Evolutionary conservation across 2,888 invertebrate genomes (phyloP).

Genomic region (Noctua pronuba): DNA sequence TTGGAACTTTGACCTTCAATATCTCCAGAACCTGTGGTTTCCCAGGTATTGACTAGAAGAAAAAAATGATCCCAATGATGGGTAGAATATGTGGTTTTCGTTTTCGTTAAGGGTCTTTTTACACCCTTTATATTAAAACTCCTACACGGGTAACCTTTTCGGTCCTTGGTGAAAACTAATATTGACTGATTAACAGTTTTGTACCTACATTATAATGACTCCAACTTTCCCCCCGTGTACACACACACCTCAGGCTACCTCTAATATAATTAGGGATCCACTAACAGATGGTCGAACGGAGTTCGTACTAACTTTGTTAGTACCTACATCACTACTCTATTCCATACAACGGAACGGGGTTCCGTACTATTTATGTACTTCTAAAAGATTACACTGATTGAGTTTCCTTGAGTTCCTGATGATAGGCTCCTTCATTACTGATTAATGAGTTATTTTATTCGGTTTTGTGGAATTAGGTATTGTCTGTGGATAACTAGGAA

Average conservation of each 20-base stretch:
- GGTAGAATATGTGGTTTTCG: no score
- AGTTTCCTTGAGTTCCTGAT: constrained; percentile 37
- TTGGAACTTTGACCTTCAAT: no score
- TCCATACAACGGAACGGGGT: constrained; percentile 26
- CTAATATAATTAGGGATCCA: constrained; percentile 28
- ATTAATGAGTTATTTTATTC: constrained; percentile 12
- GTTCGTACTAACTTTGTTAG: constrained; percentile 44
- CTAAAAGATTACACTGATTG: constrained; percentile 52
- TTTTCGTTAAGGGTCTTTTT: no score
- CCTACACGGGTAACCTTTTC: no score
- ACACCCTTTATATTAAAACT: no score
- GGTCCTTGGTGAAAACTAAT: no score
- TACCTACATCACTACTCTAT: constrained; percentile 19
- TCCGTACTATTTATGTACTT: constrained; percentile 40
- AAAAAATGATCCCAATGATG: no score
- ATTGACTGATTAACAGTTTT: no score
- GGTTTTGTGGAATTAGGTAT: background rate
- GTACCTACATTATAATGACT: background rate
- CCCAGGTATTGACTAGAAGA: no score
- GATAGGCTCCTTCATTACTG: constrained; percentile 2
- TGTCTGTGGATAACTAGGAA: background rate
- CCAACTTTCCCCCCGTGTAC: background rate
- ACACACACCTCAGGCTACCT: constrained; percentile 22
- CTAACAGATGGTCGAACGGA: constrained; percentile 51
- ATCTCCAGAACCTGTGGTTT: no score